Conservation (phyloP, 2,797 vertebrate species). For the Crenuchus spilurus region DNA sequence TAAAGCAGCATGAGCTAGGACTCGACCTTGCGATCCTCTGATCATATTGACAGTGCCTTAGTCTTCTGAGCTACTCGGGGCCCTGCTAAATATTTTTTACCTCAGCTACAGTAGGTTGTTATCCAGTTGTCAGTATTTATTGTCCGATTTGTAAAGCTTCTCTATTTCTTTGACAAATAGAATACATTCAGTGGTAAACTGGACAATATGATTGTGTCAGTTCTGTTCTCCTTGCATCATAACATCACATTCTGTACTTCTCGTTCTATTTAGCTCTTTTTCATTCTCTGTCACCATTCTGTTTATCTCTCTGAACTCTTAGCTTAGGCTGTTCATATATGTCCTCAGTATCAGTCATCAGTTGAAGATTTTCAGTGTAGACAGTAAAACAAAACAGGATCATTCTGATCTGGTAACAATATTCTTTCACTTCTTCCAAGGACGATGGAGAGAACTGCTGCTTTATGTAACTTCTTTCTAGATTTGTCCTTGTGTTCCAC, state of each 20-base stretch:
- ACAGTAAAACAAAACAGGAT: neutral
- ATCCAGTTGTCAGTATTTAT: slow-evolving; percentile 12
- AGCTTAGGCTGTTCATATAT: neutral
- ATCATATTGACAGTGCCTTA: too few species aligned
- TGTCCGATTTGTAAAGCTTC: neutral
- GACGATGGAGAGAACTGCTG: slow-evolving; percentile 8
- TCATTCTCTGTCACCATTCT: neutral
- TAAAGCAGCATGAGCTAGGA: too few species aligned
- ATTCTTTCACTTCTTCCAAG: neutral
- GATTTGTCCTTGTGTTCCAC: slow-evolving; percentile 59
- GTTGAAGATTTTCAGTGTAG: neutral
- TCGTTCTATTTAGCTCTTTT: neutral
- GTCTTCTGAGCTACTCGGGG: too few species aligned
- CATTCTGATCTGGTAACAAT: neutral
- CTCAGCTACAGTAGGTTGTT: slow-evolving; percentile 9
- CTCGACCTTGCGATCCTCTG: too few species aligned
- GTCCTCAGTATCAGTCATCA: neutral
- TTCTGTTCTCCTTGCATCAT: slow-evolving; percentile 18
- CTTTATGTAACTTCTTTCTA: slow-evolving; percentile 57
- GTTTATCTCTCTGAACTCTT: neutral
- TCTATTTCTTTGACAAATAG: neutral
- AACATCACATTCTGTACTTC: neutral
- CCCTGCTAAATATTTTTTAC: slow-evolving; percentile 12
- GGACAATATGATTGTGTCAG: slow-evolving; percentile 9
- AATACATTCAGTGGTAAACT: slow-evolving; percentile 6